Base-by-base conservation (phyloP, 2,888 invertebrate species). In the Archips xylosteana region DNA sequence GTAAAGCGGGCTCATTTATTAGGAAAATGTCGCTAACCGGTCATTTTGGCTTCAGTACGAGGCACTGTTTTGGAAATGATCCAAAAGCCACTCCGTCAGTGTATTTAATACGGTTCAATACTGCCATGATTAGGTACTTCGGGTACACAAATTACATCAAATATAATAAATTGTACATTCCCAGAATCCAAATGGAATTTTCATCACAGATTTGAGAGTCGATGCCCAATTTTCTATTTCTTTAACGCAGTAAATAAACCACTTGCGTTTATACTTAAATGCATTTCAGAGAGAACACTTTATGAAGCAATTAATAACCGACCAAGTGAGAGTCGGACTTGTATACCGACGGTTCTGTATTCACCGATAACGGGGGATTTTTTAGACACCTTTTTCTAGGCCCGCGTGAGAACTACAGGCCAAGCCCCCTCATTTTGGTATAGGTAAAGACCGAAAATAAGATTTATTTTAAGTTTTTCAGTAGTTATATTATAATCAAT, bases 11-110 rank as follows among this genome's bases (percentile, higher is more conserved):
- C 51, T 70, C 70, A 83, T 86, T 85, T 85, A 87, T 83, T 85
- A 86, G 78, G 76, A 75, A 79, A 83, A 81, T 80, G 77, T 77
- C 78, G 80, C 81, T 81, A 82, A 82, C 77, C 76, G 78, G 82
- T 85, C 81, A 83, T 87, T 86, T 83, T 84, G 83, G 84, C 81
- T 81, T 79, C 79, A 79, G 83, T 81, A 79, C 76, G 80, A 82
- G 83, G 82, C 84, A 84, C 78, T 81, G 81, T 83, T 83, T 85
- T 89, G 89, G 89, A 87, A 75, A 64, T 76, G 79, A 76, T 88
- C 87, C 89, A 89, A 87, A 80, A 72, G 81, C 80, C 82, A 82
- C 86, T 86, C 82, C 80, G 84, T 82, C 78, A 76, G 77, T 78
- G 79, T 82, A 80, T 82, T 77, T 78, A 81, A 82, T 82, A 80